These are phyloP conservation scores for Harpegnathos saltator DNA, from an alignment of 1,140 invertebrate genomes.

Conservation along the genomic window DNA sequence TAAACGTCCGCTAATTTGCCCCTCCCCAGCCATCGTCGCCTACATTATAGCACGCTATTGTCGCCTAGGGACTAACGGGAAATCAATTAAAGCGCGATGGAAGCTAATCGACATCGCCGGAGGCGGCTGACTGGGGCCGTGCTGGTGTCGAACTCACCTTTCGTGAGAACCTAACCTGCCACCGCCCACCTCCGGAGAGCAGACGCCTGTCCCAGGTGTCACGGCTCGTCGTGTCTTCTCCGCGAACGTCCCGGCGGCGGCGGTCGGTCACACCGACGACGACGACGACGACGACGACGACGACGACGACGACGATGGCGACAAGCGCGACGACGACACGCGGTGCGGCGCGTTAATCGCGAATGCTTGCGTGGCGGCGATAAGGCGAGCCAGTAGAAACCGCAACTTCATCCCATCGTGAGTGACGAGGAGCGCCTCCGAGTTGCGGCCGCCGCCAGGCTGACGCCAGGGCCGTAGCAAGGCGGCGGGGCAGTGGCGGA, in stretches of 20 bases:
- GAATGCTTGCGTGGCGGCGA: slow-evolving; percentile 26
- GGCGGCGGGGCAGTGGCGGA: neutral
- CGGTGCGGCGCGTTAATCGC: slow-evolving; percentile 14
- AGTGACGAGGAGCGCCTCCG: slow-evolving; percentile 60
- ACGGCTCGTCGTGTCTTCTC: neutral
- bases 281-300: neutral
- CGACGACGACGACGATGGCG: neutral
- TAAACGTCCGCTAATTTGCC: neutral
- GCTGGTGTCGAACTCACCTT: slow-evolving; percentile 63
- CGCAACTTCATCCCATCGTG: slow-evolving; percentile 67
- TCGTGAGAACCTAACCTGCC: slow-evolving; percentile 71
- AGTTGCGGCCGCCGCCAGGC: slow-evolving; percentile 45
- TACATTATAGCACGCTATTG: neutral
- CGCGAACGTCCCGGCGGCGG: neutral
- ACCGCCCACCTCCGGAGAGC: slow-evolving; percentile 63
- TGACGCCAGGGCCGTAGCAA: slow-evolving; percentile 50
- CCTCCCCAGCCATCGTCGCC: neutral
- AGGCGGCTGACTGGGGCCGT: neutral
- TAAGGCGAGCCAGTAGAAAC: slow-evolving; percentile 51
- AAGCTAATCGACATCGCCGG: neutral
- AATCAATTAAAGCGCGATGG: neutral
- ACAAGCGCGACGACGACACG: neutral
- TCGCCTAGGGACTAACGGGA: neutral
- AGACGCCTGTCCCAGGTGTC: slow-evolving; percentile 1
- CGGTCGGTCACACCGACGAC: too few relatives aligned